Base-by-base conservation (phyloP, 2,888 invertebrate genomes). In the Tachystola acroxantha region DNA sequence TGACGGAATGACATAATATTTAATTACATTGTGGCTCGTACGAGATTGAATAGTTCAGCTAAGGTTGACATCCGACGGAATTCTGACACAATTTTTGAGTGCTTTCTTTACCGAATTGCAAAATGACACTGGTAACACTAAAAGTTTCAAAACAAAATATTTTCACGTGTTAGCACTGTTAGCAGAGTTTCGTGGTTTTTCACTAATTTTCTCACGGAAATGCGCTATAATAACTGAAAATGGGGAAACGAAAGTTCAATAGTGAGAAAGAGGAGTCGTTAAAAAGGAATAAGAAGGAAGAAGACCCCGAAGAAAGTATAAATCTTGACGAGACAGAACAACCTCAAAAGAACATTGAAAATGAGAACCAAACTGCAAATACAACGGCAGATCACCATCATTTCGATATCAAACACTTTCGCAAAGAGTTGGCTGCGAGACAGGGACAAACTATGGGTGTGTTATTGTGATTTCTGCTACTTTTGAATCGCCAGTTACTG, bases 371-470 rank as follows among this genome's bases (percentile, higher is more conserved):
- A n/a, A n/a, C n/a, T n/a, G n/a, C n/a, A 6, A 26, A 10, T 10
- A 10, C 10, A 6, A 3, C 30, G 2, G 7, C 20, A 10, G 30
- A 31, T 19, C 37, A 14, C 1, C 36, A 32, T 24, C 28, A 24
- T 48, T 91, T 91, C 55, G 89, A 90, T 61, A 77, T 90, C 39
- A 86, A 89, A 66, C 82, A 89, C 43, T 91, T 91, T 42, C 82
- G 91, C 0, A 88, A 85, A 50, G 89, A 89, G 45, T 56, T 92
- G 36, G 61, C 77, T 0, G 74, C 78, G 3, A 84, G 79, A 35
- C 79, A 77, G 30, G 88, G 88, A 9, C 90, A 89, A 53, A 82
- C 88, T 40, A 82, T 86, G 65, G 89, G 91, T 91, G 66, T 65
- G 68, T 55, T 32, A 12, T 11, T 2, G n/a, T 28, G 5, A 6